Evolutionary conservation across 2,888 invertebrate genomes (phyloP).

Genomic region (Chesias legatella): DNA sequence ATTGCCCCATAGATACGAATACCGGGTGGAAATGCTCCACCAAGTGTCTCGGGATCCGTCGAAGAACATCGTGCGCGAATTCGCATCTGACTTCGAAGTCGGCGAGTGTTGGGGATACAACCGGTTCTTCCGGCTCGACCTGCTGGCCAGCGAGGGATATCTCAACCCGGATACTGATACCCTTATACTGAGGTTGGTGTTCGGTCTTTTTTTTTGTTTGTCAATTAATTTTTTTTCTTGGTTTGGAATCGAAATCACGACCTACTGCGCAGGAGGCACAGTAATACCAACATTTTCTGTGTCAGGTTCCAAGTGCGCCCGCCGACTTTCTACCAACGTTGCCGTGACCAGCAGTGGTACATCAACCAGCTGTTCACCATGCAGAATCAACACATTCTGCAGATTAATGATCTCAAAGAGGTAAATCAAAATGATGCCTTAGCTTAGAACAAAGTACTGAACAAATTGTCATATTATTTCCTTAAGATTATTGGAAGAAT

Average conservation of each 20-base stretch:
- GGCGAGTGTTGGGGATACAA: constrained; percentile 99
- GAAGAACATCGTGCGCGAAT: constrained; percentile 95
- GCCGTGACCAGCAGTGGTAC: constrained; percentile 96
- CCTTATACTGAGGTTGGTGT: constrained; percentile 85
- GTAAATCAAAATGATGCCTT: constrained; percentile 61
- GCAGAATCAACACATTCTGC: constrained; percentile 89
- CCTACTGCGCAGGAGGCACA: too few species aligned
- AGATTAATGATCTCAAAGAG: constrained; percentile 92
- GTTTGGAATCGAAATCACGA: too few species aligned
- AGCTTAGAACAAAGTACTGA: too few species aligned
- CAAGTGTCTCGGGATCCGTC: constrained; percentile 90
- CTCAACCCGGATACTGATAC: constrained; percentile 91
- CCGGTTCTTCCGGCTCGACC: constrained; percentile 93
- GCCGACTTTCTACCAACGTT: constrained; percentile 95
- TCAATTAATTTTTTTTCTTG: too few species aligned
- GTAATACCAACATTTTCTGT: constrained; percentile 5
- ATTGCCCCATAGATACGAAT: constrained; percentile 85
- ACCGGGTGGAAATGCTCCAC: constrained; percentile 96
- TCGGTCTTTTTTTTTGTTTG: too few species aligned
- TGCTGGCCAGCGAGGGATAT: constrained; percentile 94
- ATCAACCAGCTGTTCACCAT: constrained; percentile 90
- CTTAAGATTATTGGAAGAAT: too few species aligned
- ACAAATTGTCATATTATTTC: too few species aligned
- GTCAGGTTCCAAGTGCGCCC: constrained; percentile 93
- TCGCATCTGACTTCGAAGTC: constrained; percentile 97